phyloP scores from a whole-genome alignment of 2,888 invertebrate species.

The Agrochola lychnidis region DNA sequence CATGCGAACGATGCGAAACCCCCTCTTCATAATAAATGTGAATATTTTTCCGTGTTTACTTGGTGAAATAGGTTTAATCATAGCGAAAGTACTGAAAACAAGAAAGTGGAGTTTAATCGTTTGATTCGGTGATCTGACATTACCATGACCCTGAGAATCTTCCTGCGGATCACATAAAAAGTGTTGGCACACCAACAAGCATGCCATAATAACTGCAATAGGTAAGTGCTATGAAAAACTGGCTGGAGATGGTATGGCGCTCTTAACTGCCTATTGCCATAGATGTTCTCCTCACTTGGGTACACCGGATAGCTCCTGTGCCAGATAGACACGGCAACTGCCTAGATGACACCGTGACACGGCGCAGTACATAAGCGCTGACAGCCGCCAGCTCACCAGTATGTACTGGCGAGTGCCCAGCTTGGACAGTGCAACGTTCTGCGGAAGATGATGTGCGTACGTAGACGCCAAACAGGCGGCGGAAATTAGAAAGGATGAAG shows the following conservation, averaged over 20 bases:
- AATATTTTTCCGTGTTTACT: conserved; percentile 94
- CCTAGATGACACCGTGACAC: neutral
- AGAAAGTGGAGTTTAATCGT: neutral
- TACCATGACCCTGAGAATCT: neutral
- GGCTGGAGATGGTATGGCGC: neutral
- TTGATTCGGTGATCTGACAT: neutral
- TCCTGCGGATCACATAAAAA: neutral
- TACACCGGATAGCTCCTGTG: neutral
- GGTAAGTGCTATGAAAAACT: neutral
- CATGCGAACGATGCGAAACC: conserved; percentile 92
- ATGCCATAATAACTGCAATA: neutral
- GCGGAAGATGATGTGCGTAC: neutral
- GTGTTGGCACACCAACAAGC: neutral
- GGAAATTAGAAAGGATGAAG: neutral
- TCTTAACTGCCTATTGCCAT: neutral
- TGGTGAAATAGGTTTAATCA: conserved; percentile 94
- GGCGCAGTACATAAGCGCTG: neutral
- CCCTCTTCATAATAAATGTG: conserved; percentile 92
- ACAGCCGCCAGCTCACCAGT: neutral
- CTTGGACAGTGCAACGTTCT: neutral
- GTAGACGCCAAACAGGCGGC: too few relatives aligned
- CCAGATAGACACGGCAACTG: neutral
- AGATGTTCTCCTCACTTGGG: neutral
- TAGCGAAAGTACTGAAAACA: conserved; percentile 92
- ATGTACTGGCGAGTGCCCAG: neutral